Percentiles rank a stretch among this genome's conserved stretches.
These are phyloP conservation scores for Aphrocallistes beatrix DNA, from an alignment of 37 sponge, comb jelly and placozoan species.

Conservation along the genomic window DNA sequence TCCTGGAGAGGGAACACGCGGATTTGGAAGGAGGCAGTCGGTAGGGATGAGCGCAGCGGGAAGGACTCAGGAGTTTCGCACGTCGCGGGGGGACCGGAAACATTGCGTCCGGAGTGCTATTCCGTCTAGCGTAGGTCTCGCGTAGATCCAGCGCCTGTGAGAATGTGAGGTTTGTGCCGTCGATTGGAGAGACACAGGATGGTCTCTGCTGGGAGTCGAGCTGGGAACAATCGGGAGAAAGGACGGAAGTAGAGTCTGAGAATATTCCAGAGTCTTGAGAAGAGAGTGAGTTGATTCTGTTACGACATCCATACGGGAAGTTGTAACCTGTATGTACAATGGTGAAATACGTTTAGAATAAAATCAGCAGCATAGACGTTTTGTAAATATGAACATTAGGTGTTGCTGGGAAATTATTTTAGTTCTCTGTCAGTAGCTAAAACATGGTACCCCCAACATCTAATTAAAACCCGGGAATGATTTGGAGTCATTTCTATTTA, in stretches of 20 bases:
- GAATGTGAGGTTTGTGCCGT: background rate
- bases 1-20: background rate
- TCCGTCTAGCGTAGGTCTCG: background rate
- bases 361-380: too few relatives aligned
- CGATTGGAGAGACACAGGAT: background rate
- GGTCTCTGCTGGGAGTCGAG: background rate
- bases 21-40: background rate
- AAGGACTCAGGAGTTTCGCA: background rate
- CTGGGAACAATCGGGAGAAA: background rate
- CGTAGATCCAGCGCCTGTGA: background rate
- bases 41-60: background rate
- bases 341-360: too few relatives aligned
- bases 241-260: background rate
- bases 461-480: too few relatives aligned
- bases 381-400: too few relatives aligned
- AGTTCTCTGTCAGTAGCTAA: too few relatives aligned
- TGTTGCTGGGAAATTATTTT: too few relatives aligned
- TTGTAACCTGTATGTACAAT: too few relatives aligned
- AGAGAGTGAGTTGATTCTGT: background rate
- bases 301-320: background rate
- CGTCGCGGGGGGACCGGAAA: background rate
- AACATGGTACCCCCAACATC: too few relatives aligned
- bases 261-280: slow-evolving; percentile 10
- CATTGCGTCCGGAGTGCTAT: background rate
- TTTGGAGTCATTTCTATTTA: too few relatives aligned